Conservation (phyloP, 2,113 vertebrate genomes). For the Malurus cyaneus region DNA sequence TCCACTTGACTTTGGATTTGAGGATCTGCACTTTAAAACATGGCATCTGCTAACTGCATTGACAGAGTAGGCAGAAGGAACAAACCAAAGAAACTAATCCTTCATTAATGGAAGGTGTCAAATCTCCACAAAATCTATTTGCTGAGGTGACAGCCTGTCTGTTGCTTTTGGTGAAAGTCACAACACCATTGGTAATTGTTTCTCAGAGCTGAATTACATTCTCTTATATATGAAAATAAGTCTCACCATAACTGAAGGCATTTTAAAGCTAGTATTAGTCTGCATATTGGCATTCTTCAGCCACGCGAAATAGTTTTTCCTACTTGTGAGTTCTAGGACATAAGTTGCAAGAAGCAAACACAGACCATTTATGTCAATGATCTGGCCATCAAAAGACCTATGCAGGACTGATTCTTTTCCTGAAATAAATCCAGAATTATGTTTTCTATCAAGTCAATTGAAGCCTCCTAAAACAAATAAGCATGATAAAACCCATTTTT, state of each 20-base stretch:
- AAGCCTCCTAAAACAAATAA: neutral
- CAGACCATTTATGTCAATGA: neutral
- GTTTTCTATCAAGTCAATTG: neutral
- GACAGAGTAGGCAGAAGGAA: neutral
- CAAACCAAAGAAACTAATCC: neutral
- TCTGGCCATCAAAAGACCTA: neutral
- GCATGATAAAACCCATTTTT: neutral
- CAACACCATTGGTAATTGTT: neutral
- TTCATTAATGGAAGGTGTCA: neutral
- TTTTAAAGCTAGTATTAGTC: neutral
- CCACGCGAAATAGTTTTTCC: neutral
- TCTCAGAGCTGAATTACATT: neutral
- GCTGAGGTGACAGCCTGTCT: neutral
- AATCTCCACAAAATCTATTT: constrained; percentile 2
- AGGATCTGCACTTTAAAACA: neutral
- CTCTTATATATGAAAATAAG: neutral
- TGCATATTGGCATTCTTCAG: neutral
- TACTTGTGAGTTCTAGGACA: neutral
- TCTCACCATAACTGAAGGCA: neutral
- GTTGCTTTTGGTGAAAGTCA: neutral
- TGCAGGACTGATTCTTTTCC: neutral
- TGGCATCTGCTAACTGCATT: neutral
- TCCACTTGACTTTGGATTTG: neutral
- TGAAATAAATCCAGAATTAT: constrained; percentile 7
- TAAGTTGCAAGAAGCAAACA: neutral